These are phyloP conservation scores for Drosophila hawaiiensis DNA, from an alignment of 2,888 invertebrate species.

Conservation along the genomic window DNA sequence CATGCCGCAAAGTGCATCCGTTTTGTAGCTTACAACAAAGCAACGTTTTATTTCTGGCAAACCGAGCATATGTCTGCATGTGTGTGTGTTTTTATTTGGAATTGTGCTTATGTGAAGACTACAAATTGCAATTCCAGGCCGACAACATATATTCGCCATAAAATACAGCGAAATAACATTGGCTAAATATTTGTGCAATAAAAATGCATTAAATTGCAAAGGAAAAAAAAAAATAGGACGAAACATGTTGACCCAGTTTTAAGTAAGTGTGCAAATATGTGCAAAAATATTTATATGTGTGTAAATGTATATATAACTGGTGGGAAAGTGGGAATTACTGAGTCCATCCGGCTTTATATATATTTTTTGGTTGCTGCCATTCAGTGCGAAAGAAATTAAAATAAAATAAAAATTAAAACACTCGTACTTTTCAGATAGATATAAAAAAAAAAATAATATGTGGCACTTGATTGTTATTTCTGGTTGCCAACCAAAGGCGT, in stretches of 20 bases:
- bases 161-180: slow-evolving; percentile 57
- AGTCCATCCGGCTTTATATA: slow-evolving; percentile 27
- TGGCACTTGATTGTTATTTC: slow-evolving; percentile 16
- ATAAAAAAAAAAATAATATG: slow-evolving; percentile 5
- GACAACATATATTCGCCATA: slow-evolving; percentile 46
- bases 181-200: slow-evolving; percentile 55
- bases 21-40: slow-evolving; percentile 10
- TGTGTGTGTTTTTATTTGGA: not conserved
- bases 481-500: not conserved
- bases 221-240: slow-evolving; percentile 15
- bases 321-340: slow-evolving; percentile 20
- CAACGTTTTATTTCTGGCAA: slow-evolving; percentile 16
- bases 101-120: slow-evolving; percentile 5
- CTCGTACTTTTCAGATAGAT: slow-evolving; percentile 6
- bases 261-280: slow-evolving; percentile 19
- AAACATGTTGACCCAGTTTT: slow-evolving; percentile 51
- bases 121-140: slow-evolving; percentile 30
- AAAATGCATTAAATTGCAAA: slow-evolving; percentile 55
- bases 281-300: slow-evolving; percentile 10
- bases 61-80: not conserved
- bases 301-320: not conserved
- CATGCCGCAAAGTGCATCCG: slow-evolving; percentile 17
- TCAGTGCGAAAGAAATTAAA: slow-evolving; percentile 27
- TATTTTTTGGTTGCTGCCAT: slow-evolving; percentile 13
- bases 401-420: slow-evolving; percentile 19